These are phyloP conservation scores for Plestiodon gilberti DNA, from an alignment of 2,113 vertebrate species.

Conservation along the genomic window DNA sequence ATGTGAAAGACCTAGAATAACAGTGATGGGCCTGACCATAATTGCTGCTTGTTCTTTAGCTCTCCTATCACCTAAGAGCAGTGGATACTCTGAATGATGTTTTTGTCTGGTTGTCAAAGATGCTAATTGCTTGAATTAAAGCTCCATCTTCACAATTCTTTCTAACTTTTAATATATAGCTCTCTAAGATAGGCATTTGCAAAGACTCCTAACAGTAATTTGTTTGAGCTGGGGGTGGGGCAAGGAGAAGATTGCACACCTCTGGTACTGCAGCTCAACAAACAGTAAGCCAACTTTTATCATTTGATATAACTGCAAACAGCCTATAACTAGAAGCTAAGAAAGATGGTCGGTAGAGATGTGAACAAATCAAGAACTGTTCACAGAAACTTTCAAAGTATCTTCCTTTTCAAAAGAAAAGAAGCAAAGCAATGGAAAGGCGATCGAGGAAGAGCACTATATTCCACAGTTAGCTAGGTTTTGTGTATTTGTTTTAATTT, in stretches of 20 bases:
- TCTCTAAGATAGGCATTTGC: not conserved
- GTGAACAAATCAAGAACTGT: slow-evolving; percentile 7
- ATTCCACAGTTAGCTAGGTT: not conserved
- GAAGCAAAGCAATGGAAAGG: not conserved
- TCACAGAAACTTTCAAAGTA: not conserved
- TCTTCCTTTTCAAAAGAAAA: not conserved
- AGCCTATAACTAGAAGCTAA: not conserved
- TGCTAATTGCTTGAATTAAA: not conserved
- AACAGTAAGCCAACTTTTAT: not conserved
- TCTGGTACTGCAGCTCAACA: not conserved
- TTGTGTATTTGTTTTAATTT: slow-evolving; percentile 28
- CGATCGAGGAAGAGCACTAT: not conserved
- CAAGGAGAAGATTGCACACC: not conserved
- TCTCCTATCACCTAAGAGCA: not conserved
- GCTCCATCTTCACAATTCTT: not conserved
- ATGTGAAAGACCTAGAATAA: not conserved
- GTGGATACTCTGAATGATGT: not conserved
- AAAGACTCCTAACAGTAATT: not conserved
- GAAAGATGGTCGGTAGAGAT: fast-evolving
- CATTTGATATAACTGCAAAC: not conserved
- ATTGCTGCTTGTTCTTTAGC: not conserved
- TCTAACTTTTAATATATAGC: slow-evolving; percentile 19
- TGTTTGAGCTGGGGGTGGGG: not conserved
- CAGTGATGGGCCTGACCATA: not conserved
- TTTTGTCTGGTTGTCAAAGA: not conserved